Base-by-base conservation (phyloP, 2,888 invertebrate species). In the Spodoptera littoralis region DNA sequence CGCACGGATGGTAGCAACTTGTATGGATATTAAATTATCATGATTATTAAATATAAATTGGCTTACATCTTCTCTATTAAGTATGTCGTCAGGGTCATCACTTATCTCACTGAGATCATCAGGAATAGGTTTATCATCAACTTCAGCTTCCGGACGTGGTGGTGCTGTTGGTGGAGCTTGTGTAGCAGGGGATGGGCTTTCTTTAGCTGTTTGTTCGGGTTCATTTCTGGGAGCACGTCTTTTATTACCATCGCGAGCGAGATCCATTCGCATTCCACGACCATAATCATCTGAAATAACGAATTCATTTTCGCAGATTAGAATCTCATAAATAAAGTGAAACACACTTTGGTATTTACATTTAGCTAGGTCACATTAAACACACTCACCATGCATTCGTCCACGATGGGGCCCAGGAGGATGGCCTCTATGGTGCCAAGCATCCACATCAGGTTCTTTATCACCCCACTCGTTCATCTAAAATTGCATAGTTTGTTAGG, bases 51-150 rank as follows among this genome's bases (percentile, higher is more conserved):
- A 30, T 36, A 36, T 59, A 43, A 27, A 24, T 68, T 56, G 43
- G 79, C 90, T 90, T 84, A 95, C 95, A 88, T 98, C 97, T 82
- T 97, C 97, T 90, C 97, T 96, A 73, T 98, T 97, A 4, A 98
- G 95, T 83, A 98, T 98, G 82, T 98, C 98, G 88, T 98, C 98
- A 58, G 98, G 97, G 89, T 98, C 98, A 81, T 98, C 98, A 85
- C 98, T 98, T 68, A 98, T 98, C 90, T 98, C 98, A 88, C 98
- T 98, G 12, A 98, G 95, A 87, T 97, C 97, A 83, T 97, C 96
- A 78, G 96, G 94, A 83, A 96, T 91, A 72, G 95, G 88, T 85
- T 95, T 87, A 77, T 96, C 95, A 68, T 95, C 88, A 69, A 91
- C 85, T 76, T 95, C 95, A 44, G 92, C 83, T 2, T 95, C 96